phyloP scores from a whole-genome alignment of 2,113 vertebrate species.

The Cyrtonyx montezumae region DNA sequence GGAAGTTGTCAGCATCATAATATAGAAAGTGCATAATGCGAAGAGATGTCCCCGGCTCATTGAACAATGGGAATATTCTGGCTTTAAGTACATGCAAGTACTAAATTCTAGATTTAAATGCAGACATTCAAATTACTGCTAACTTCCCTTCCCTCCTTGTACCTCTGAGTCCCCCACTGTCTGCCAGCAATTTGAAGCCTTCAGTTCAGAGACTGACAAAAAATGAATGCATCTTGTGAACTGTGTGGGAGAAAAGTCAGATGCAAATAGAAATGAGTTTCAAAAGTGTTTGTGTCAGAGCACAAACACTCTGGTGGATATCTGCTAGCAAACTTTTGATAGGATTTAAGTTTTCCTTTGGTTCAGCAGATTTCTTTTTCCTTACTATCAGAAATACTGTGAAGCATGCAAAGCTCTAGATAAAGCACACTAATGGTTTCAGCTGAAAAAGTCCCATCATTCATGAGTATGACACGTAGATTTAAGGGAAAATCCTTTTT shows the following conservation, averaged over 20 bases:
- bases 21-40: not conserved
- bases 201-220: not conserved
- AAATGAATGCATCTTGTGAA: not conserved
- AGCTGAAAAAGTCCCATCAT: not conserved
- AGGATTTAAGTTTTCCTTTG: constrained; percentile 24
- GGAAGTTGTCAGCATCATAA: not conserved
- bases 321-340: not conserved
- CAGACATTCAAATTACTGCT: not conserved
- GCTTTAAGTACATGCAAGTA: not conserved
- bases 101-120: not conserved
- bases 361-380: constrained; percentile 39
- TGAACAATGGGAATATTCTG: constrained; percentile 7
- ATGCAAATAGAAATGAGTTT: not conserved
- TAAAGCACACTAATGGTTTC: not conserved
- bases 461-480: not conserved
- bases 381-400: not conserved
- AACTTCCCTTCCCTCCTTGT: not conserved
- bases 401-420: not conserved
- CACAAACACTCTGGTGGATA: not conserved
- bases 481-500: not conserved
- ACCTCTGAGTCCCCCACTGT: accelerated
- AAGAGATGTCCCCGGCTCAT: not conserved
- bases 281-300: not conserved
- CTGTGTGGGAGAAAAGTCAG: not conserved
- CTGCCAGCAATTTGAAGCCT: not conserved